Evolutionary conservation across 1,140 invertebrate genomes (phyloP).

Genomic region (Atopsyche davidsoni): DNA sequence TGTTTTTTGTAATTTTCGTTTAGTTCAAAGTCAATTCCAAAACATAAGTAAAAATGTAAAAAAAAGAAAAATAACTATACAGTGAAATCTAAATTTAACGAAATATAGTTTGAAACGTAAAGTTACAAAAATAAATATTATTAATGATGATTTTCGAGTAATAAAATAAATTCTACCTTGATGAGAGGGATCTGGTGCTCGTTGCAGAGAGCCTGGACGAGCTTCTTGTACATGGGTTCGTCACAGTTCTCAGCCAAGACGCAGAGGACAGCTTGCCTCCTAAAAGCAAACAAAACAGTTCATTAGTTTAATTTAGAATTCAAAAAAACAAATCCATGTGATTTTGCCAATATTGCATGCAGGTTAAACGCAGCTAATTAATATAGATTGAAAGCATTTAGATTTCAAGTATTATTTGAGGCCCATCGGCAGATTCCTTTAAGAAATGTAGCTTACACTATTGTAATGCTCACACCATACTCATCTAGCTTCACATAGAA

Average conservation of each 20-base stretch:
- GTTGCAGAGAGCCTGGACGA: slow-evolving; percentile 97
- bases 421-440: too few species aligned
- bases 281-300: slow-evolving; percentile 38
- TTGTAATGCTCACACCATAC: too few species aligned
- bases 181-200: slow-evolving; percentile 97
- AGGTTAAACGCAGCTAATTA: too few species aligned
- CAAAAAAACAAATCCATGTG: neutral
- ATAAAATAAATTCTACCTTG: slow-evolving; percentile 52
- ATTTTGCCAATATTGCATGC: neutral
- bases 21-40: too few species aligned
- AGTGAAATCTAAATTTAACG: neutral
- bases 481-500: too few species aligned
- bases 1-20: too few species aligned
- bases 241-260: slow-evolving; percentile 97
- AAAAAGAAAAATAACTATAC: neutral
- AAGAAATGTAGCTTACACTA: too few species aligned
- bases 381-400: too few species aligned
- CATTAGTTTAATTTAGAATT: slow-evolving; percentile 1
- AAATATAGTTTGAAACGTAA: neutral
- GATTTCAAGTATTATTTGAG: too few species aligned
- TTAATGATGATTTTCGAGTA: neutral
- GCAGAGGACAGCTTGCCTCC: slow-evolving; percentile 91
- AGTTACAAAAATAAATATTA: neutral
- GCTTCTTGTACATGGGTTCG: slow-evolving; percentile 93
- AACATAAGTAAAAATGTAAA: too few species aligned